Percentiles rank a stretch among this genome's conserved stretches.
These are phyloP conservation scores for Anniella stebbinsi DNA, from an alignment of 2,797 vertebrate genomes.

Conservation along the genomic window DNA sequence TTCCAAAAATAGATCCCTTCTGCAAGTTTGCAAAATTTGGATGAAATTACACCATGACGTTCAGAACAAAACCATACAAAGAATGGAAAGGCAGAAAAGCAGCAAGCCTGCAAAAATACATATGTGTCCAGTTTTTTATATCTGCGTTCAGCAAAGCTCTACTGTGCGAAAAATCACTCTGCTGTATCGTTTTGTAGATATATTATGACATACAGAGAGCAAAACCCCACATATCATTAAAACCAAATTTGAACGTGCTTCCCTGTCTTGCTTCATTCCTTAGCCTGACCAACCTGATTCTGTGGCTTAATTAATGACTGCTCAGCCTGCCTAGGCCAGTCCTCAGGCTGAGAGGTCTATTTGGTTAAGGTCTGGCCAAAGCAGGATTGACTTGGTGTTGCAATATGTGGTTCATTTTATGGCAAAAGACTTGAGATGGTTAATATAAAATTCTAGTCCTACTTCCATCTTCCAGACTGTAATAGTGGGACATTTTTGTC, in stretches of 20 bases:
- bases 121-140: not conserved
- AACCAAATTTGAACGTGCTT: not conserved
- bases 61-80: not conserved
- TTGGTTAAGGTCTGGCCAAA: not conserved
- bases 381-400: not conserved
- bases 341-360: not conserved
- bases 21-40: not conserved
- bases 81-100: not conserved
- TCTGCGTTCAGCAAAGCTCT: not conserved
- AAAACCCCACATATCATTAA: not conserved
- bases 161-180: not conserved
- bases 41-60: not conserved
- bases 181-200: not conserved
- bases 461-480: not conserved
- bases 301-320: not conserved
- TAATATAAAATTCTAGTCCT: not conserved
- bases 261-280: not conserved
- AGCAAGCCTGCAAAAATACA: not conserved
- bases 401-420: not conserved
- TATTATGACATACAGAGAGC: not conserved
- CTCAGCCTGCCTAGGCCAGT: not conserved
- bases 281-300: not conserved
- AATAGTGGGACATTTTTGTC: not conserved
- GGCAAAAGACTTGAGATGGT: not conserved
- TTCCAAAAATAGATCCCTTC: not conserved